These are phyloP conservation scores for Cardiocondyla obscurior DNA, from an alignment of 1,140 invertebrate genomes.

Conservation along the genomic window DNA sequence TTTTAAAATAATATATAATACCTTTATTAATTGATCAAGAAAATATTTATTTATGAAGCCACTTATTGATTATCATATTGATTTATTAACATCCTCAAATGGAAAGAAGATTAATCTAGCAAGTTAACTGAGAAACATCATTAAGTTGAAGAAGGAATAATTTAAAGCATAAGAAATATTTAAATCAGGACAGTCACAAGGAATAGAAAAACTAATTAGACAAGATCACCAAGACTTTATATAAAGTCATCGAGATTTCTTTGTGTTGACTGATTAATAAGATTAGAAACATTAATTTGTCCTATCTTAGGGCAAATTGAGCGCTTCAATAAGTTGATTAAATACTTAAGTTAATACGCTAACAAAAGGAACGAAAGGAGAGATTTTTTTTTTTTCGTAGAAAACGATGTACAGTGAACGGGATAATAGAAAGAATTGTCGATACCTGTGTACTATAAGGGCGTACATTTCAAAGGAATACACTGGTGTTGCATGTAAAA, in stretches of 20 bases:
- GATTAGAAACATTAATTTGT: conserved; percentile 10
- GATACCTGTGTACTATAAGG: conserved; percentile 75
- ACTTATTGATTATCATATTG: conserved; percentile 4
- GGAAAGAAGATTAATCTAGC: not conserved
- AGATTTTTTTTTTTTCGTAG: conserved; percentile 15
- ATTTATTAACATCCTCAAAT: conserved; percentile 33
- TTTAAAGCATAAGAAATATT: not conserved
- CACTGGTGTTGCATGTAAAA: conserved; percentile 81
- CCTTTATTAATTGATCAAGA: not conserved
- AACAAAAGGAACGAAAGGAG: not conserved
- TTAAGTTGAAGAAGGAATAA: not conserved
- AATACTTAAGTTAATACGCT: not conserved
- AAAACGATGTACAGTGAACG: conserved; percentile 79
- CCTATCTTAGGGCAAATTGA: not conserved
- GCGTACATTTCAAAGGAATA: conserved; percentile 81
- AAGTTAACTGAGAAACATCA: not conserved
- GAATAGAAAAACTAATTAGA: conserved; percentile 19
- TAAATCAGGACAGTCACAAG: not conserved
- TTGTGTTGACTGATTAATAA: conserved; percentile 33
- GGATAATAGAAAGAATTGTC: conserved; percentile 80
- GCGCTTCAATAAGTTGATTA: conserved; percentile 3
- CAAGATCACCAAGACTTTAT: conserved; percentile 26
- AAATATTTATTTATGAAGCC: conserved; percentile 11
- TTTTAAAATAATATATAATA: not conserved
- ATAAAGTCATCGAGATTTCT: conserved; percentile 24